Base-by-base conservation (phyloP, 2,888 invertebrate genomes). In the Leptopilina drosophilae region DNA sequence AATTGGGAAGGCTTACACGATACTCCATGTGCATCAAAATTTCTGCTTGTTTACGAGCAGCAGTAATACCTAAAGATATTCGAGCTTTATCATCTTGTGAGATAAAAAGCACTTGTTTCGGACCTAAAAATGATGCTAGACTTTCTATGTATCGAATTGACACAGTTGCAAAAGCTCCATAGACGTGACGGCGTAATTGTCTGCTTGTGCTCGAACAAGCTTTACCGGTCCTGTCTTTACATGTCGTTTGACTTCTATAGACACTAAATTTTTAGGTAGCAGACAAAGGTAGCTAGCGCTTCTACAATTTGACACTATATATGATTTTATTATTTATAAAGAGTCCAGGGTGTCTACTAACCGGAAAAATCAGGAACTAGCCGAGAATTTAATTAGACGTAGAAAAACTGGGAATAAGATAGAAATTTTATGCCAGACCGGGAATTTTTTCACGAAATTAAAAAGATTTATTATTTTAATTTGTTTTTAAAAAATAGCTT, bases 1-100 rank as follows among this genome's bases (percentile, higher is more conserved):
- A 88, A 77, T 90, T 89, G 5, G 90, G 88, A 12, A 88, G 69
- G 4, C 42, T 78, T 9, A 88, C 85, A 14, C 81, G 77, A 77
- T 88, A 88, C 15, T 88, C 86, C 42, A 88, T 64, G 64, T 87
- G 86, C 88, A 89, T 88, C 4, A 89, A 77, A 5, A 89, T 78
- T 15, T 88, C 87, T 5, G 87, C 87, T 85, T 92, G 91, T 73
- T 88, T 89, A 75, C 89, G 90, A 77, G 90, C 92, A 49, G 91
- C 91, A 49, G 90, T 85, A 42, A 91, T 62, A 20, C 91, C 90
- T 62, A 91, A 83, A 5, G 90, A 88, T 1, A 91, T 87, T 20
- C 89, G 81, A 49, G 78, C 75, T 73, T 78, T 59, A 76, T 85
- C 82, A 79, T 87, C 85, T 69, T 85, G 83, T 26, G 78, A 65